Base-by-base conservation (phyloP, 2,113 vertebrate species). In the Clarias macrocephalus region DNA sequence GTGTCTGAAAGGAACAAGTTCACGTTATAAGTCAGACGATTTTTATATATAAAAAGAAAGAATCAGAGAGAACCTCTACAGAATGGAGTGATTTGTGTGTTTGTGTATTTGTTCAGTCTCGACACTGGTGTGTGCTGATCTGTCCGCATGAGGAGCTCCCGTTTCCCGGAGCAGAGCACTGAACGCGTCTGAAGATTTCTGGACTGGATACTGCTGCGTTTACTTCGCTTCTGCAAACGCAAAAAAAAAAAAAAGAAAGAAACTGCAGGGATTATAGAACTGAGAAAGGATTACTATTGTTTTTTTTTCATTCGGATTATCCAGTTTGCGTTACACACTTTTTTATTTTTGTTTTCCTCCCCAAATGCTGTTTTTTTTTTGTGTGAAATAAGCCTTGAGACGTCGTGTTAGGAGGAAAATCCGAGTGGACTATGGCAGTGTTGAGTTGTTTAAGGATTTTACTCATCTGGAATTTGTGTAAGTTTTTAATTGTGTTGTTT, bases 381-480 rank as follows among this genome's bases (percentile, higher is more conserved):
- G 28, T 70, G 85, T 76, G 66, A 87, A 54, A 33, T 33, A 68
- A 15, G 7, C 77, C 21, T 37, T 11, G 54, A 66, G 18, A 77
- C 18, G 21, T 56, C 4, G 56, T 68, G 72, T 57, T 56, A 13
- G 80, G 70, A 66, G 59, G 7, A 57, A 87, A 66, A 54, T 21
- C 54, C 33, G 13, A n/a, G 7, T 57, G 59, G 72, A 83, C 33
- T 76, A 87, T 87, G 86, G 82, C 81, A 66, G 72, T 57, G 28
- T 79, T 68, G 30, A 54, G 18, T 59, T 73, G 52, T 37, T 73
- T 48, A 21, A 68, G 86, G 72, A 83, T 87, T 83, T 79, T 87
- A 33, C n/a, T 83, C 3, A 25, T 87, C 28, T 82, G 68, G n/a
- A 56, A 75, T 83, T 87, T 77, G 21, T 56, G 86, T 87, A 63